Percentiles rank a stretch among this genome's conserved stretches.
These are phyloP conservation scores for Aeoliscus strigatus DNA, from an alignment of 2,797 vertebrate species.

Conservation along the genomic window DNA sequence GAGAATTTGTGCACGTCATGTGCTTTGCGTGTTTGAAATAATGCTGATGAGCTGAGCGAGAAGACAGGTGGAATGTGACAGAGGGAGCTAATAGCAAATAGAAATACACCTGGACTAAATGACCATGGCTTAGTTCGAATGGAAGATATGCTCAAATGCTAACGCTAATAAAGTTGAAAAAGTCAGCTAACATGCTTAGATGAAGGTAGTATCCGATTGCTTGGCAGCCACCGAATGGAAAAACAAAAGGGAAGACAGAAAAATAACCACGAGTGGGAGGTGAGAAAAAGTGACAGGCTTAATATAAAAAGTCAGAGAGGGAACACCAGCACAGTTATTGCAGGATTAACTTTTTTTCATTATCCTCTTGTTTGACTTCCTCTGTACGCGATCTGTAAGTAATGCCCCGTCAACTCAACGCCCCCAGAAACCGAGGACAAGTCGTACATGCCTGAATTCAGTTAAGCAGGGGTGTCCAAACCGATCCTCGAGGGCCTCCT, in stretches of 20 bases:
- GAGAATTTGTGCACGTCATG: conserved; percentile 19
- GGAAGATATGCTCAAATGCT: too few species aligned
- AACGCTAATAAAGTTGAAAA: background rate
- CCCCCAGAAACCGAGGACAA: conserved; percentile 46
- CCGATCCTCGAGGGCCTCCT: too few species aligned
- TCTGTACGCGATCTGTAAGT: conserved; percentile 51
- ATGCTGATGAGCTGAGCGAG: conserved; percentile 1
- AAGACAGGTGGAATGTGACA: conserved; percentile 1
- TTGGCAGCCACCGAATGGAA: conserved; percentile 27
- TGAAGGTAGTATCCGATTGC: conserved; percentile 17
- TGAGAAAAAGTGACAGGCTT: conserved; percentile 44
- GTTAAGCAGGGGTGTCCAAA: too few species aligned
- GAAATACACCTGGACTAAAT: background rate
- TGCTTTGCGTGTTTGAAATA: conserved; percentile 11
- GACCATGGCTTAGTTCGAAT: too few species aligned
- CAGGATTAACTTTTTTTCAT: conserved; percentile 72
- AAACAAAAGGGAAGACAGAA: conserved; percentile 24
- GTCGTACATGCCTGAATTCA: conserved; percentile 43
- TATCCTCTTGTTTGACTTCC: conserved; percentile 64
- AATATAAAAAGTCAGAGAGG: conserved; percentile 57
- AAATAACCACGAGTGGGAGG: conserved; percentile 52
- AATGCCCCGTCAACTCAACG: conserved; percentile 42
- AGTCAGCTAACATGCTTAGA: conserved; percentile 4
- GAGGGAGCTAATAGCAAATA: too few species aligned
- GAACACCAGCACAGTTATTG: conserved; percentile 63